These are phyloP conservation scores for Drosophila mettleri DNA, from an alignment of 2,888 invertebrate genomes.

Conservation along the genomic window DNA sequence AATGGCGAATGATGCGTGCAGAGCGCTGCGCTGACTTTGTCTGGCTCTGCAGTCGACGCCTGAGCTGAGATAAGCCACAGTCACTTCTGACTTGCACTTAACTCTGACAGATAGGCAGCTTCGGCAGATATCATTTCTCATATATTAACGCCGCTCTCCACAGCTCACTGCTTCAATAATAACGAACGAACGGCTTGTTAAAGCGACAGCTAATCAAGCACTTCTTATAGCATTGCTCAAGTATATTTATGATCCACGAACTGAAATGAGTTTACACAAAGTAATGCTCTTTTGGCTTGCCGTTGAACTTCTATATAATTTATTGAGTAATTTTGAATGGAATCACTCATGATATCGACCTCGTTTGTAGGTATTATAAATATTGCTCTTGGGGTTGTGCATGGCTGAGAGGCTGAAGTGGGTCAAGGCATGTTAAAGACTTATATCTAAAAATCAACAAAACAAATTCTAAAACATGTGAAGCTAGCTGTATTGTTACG, in stretches of 20 bases:
- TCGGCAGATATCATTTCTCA: conserved; percentile 14
- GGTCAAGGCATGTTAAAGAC: too few species aligned
- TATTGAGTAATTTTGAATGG: too few species aligned
- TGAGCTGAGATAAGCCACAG: conserved; percentile 37
- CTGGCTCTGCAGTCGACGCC: conserved; percentile 10
- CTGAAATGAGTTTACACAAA: neutral
- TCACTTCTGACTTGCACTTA: conserved; percentile 55
- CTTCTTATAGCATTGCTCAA: neutral
- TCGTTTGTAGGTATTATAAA: too few species aligned
- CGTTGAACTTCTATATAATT: neutral
- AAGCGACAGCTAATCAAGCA: neutral
- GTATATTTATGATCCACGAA: conserved; percentile 3
- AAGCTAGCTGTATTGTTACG: too few species aligned
- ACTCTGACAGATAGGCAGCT: conserved; percentile 27
- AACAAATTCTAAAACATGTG: too few species aligned
- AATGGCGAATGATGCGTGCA: conserved; percentile 34
- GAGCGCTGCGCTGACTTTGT: conserved; percentile 26
- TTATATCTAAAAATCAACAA: too few species aligned
- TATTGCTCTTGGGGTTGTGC: too few species aligned
- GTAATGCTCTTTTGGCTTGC: neutral
- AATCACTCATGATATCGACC: too few species aligned
- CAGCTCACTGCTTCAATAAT: conserved; percentile 16
- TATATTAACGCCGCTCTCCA: conserved; percentile 19
- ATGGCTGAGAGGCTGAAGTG: too few species aligned
- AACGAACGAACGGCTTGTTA: neutral